These are phyloP conservation scores for Drepana arcuata DNA, from an alignment of 1,140 invertebrate species.

Conservation along the genomic window DNA sequence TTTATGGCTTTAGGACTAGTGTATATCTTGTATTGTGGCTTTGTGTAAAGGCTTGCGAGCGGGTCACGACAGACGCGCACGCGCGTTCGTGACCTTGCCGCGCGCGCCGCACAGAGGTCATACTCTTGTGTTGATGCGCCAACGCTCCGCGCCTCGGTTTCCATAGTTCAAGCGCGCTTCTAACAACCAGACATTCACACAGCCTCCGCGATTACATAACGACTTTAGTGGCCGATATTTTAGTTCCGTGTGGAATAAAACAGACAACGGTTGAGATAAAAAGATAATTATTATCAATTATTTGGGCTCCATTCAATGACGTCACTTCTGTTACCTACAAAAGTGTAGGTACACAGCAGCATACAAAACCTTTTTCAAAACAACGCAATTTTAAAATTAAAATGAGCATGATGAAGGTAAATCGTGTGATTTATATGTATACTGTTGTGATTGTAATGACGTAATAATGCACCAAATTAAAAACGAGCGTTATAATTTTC, in stretches of 20 bases:
- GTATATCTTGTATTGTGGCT: slow-evolving; percentile 27
- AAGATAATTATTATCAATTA: background rate
- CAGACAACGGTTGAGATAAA: background rate
- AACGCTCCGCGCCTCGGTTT: slow-evolving; percentile 25
- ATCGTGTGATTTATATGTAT: background rate
- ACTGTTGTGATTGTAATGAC: background rate
- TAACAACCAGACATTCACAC: background rate
- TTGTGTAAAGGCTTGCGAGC: slow-evolving; percentile 30
- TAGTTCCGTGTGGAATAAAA: background rate
- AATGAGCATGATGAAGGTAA: background rate
- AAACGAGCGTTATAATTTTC: background rate
- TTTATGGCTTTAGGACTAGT: slow-evolving; percentile 29
- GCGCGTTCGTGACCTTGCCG: slow-evolving; percentile 67
- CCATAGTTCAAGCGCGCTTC: slow-evolving; percentile 14
- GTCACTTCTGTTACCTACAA: too few species aligned
- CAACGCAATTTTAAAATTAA: background rate
- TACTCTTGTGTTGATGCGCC: slow-evolving; percentile 55
- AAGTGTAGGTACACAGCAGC: too few species aligned
- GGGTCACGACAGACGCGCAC: slow-evolving; percentile 61
- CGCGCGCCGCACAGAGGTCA: slow-evolving; percentile 56
- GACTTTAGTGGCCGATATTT: background rate
- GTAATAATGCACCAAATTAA: background rate
- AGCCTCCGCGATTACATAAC: background rate
- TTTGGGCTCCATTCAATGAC: background rate
- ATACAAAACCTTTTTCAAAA: background rate